These are phyloP conservation scores for Actias luna DNA, from an alignment of 2,888 invertebrate genomes.

Conservation along the genomic window DNA sequence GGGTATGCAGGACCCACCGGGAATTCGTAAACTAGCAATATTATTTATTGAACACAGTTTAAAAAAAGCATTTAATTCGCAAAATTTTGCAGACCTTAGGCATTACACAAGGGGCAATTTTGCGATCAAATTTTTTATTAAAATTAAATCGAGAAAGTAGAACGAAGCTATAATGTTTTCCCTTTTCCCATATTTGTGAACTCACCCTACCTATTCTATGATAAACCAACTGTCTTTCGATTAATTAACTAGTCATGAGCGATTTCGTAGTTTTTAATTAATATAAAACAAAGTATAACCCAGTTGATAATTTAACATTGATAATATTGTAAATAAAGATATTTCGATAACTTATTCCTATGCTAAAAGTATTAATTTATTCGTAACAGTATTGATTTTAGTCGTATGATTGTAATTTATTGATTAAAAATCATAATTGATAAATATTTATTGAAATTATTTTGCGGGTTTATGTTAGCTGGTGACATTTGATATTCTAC, in stretches of 20 bases:
- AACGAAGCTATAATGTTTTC: no score
- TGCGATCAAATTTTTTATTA: no score
- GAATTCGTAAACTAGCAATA: no score
- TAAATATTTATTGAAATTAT: not conserved
- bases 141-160: no score
- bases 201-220: not conserved
- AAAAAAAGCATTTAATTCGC: no score
- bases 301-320: not conserved
- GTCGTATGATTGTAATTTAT: not conserved
- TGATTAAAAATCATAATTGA: not conserved
- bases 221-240: not conserved
- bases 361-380: conserved; percentile 1
- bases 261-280: not conserved
- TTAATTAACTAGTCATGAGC: not conserved
- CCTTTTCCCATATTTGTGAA: not conserved
- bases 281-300: not conserved
- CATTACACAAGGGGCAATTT: no score
- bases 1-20: no score
- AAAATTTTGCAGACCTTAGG: no score
- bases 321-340: not conserved
- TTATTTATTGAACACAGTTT: no score
- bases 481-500: not conserved
- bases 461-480: not conserved
- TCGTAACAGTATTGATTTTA: conserved; percentile 8
- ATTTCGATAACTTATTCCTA: not conserved